phyloP scores from a whole-genome alignment of 2,113 vertebrate species.

The Gadus chalcogrammus region DNA sequence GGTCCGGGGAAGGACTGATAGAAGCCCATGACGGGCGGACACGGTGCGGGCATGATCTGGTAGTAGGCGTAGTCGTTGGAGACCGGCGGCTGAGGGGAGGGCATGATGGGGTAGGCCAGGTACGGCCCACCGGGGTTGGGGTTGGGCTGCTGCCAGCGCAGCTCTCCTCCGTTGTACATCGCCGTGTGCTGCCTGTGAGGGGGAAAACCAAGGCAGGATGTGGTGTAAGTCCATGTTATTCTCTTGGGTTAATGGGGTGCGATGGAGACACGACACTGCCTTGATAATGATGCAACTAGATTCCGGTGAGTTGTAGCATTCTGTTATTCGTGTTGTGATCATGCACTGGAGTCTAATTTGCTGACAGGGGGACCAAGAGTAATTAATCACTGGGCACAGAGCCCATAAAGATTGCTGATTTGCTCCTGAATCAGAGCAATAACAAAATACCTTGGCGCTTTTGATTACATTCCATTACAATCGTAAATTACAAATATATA shows the following conservation, averaged over 20 bases:
- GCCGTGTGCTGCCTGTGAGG: conserved; percentile 85
- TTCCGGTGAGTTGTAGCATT: no score
- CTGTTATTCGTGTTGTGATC: no score
- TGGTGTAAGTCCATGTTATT: background rate
- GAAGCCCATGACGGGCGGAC: conserved; percentile 96
- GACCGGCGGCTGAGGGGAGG: conserved; percentile 88
- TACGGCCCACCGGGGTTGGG: conserved; percentile 86
- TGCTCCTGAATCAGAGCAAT: no score
- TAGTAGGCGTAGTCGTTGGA: conserved; percentile 94
- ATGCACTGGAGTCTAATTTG: no score
- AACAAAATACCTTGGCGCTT: no score
- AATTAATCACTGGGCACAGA: no score
- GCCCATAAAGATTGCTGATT: no score
- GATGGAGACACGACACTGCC: no score
- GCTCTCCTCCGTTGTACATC: conserved; percentile 87
- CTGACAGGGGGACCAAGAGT: no score
- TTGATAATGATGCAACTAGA: no score
- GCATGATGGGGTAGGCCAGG: conserved; percentile 92
- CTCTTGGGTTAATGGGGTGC: no score
- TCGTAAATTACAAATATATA: no score
- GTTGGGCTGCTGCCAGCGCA: conserved; percentile 93
- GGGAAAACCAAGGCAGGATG: conserved; percentile 15
- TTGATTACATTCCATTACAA: background rate
- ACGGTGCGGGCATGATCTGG: conserved; percentile 92
- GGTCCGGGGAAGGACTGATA: conserved; percentile 90